Base-by-base conservation (phyloP, 2,113 vertebrate genomes). In the Anhinga rufa region DNA sequence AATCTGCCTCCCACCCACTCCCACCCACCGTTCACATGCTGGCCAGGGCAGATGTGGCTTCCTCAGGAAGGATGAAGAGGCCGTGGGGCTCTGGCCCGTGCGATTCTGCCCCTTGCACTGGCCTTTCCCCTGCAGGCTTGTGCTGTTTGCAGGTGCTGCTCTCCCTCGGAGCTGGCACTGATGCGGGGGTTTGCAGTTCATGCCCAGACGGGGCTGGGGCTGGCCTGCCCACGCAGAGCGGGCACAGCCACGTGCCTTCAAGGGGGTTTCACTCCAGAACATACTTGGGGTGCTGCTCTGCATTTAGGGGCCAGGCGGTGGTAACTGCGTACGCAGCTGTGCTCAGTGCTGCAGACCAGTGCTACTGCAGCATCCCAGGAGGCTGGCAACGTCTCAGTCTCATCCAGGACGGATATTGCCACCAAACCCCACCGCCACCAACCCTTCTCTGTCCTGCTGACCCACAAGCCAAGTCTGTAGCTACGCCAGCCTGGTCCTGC, bases 21-120 rank as follows among this genome's bases (percentile, higher is more conserved):
- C 20, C 46, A 48, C n/a, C n/a, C 19, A 6, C 6, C 0, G 0
- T 5, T 26, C 49, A 40, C 31, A 5, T 4, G 48, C 42, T 71
- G 75, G 31, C 51, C 65, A 31, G 69, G 44, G 49, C 58, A 83
- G 26, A 69, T 36, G 17, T 19, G 34, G 60, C 49, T 83, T 44
- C 58, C 8, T 84, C 44, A 11, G 11, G 49, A 78, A 74, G 55
- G 55, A 26, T 1, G 20, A 72, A 52, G 57, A 57, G n/a, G 55
- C 32, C 10, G 9, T 0, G 22, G 24, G 19, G 16, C 32, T 3
- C 20, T 14, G 31, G 61, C 48, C 36, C 22, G 8, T 9, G 14
- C 4, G 8, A n/a, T 18, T 64, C 57, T 82, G 52, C 32, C 62
- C 40, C 22, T 17, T 57, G 69, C 17, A 21, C 28, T 17, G 69